Base-by-base conservation (phyloP, 2,113 vertebrate genomes). In the Thermophis baileyi region DNA sequence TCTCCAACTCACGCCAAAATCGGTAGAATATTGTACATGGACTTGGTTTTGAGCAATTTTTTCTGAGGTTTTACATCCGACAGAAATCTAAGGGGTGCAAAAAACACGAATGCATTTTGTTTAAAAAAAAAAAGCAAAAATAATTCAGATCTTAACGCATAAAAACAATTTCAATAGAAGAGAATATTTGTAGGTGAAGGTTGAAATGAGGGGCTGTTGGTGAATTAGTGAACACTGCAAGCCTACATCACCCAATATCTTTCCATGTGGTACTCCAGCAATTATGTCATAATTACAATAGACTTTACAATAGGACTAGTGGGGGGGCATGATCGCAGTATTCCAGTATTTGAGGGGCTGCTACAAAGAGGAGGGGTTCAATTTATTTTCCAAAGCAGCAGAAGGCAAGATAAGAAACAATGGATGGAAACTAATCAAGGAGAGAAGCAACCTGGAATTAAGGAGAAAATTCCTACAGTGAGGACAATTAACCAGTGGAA, bases 1-100 rank as follows among this genome's bases (percentile, higher is more conserved):
- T 96, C 98, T 99, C 99, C 99, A 99, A 91, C 98, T 99, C 93
- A 99, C 99, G 0, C 99, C 99, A 10, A 99, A 99, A 97, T 99
- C 99, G 91, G 98, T 98, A 1, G 99, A 99, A 94, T 99, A 99
- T 94, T 99, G 99, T 53, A 99, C 98, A 0, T 99, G 99, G 91
- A 99, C 97, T 97, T 99, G 99, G 92, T 98, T 98, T 94, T 99
- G 98, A 49, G 97, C 97, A 89, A 98, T 97, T 92, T 98, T 99
- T 96, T 99, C 99, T 27, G 98, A 98, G 1, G 97, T 97, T 95
- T 97, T 98, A 95, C 99, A 99, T 95, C 99, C 99, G 90, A 99
- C 99, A 27, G 99, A 98, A 93, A 99, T 98, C 99, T 99, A 95
- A 92, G 89, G 92, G 89, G 93, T 49, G 60, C 18, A 96, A 94